A percentile compares a stretch with the other conserved stretches of the same genome.
These are phyloP conservation scores for Anorthoa munda DNA, from an alignment of 2,888 invertebrate species.

Conservation along the genomic window DNA sequence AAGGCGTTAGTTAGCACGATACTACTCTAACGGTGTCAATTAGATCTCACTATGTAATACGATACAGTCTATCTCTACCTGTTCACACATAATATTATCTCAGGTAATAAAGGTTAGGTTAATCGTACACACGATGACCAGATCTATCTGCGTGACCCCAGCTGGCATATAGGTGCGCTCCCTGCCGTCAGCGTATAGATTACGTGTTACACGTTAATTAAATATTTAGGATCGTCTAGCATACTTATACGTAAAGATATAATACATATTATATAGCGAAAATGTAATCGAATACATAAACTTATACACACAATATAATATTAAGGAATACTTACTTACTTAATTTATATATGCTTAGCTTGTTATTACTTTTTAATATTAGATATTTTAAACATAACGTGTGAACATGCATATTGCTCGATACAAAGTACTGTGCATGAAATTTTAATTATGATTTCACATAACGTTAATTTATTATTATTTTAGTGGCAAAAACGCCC, in stretches of 20 bases:
- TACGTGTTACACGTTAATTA: conserved; percentile 53
- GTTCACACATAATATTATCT: conserved; percentile 30
- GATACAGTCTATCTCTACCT: conserved; percentile 22
- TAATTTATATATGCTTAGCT: conserved; percentile 52
- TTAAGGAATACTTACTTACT: conserved; percentile 57
- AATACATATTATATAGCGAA: conserved; percentile 61
- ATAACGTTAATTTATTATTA: conserved; percentile 72
- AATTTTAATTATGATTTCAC: conserved; percentile 76
- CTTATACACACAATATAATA: conserved; percentile 52
- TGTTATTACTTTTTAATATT: conserved; percentile 55
- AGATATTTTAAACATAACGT: conserved; percentile 65
- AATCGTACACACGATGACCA: conserved; percentile 40
- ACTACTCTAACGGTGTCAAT: conserved; percentile 29
- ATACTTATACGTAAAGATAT: conserved; percentile 51
- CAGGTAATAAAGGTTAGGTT: conserved; percentile 41
- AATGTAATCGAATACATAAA: conserved; percentile 53
- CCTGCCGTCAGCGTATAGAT: conserved; percentile 49
- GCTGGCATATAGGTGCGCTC: conserved; percentile 55
- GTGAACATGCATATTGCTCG: conserved; percentile 85
- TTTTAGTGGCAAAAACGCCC: conserved; percentile 75
- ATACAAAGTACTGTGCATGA: conserved; percentile 83
- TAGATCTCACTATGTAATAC: conserved; percentile 32
- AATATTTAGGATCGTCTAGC: conserved; percentile 54
- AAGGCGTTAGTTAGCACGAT: conserved; percentile 39
- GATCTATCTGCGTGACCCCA: conserved; percentile 49